A percentile compares a stretch with the other conserved stretches of the same genome.
Evolutionary conservation across 2,113 vertebrate genomes (phyloP).

Genomic region (Ranitomeya variabilis): DNA sequence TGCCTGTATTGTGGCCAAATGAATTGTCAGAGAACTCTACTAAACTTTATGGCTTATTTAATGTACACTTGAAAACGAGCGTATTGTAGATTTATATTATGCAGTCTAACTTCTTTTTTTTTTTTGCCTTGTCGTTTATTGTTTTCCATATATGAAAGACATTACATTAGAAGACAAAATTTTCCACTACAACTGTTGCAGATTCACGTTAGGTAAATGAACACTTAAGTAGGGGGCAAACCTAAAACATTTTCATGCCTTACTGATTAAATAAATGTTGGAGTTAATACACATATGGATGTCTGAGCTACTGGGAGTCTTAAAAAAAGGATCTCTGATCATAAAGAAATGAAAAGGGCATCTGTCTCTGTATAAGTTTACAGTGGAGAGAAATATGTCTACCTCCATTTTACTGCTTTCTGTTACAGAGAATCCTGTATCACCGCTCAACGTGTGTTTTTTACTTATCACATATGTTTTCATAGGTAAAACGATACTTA

Average conservation of each 20-base stretch:
- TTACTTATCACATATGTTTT: constrained; percentile 21
- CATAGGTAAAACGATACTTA: neutral
- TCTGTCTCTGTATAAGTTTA: constrained; percentile 16
- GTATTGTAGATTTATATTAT: no score
- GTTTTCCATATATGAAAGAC: neutral
- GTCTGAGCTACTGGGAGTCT: neutral
- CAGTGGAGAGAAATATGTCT: neutral
- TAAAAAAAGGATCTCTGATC: neutral
- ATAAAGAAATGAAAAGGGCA: neutral
- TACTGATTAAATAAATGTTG: neutral
- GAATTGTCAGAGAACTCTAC: no score
- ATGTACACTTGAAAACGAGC: no score
- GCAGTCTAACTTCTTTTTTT: no score
- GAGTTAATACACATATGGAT: constrained; percentile 9
- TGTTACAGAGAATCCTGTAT: neutral
- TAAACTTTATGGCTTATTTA: no score
- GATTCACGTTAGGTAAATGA: neutral
- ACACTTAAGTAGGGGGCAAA: neutral
- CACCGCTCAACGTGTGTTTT: neutral
- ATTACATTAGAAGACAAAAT: no score
- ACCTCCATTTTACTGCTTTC: neutral
- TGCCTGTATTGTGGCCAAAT: no score
- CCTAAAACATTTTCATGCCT: neutral
- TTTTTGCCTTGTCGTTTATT: no score
- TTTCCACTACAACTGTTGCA: neutral